Conservation (phyloP, 1,140 invertebrate species). For the Calycopis cecrops region DNA sequence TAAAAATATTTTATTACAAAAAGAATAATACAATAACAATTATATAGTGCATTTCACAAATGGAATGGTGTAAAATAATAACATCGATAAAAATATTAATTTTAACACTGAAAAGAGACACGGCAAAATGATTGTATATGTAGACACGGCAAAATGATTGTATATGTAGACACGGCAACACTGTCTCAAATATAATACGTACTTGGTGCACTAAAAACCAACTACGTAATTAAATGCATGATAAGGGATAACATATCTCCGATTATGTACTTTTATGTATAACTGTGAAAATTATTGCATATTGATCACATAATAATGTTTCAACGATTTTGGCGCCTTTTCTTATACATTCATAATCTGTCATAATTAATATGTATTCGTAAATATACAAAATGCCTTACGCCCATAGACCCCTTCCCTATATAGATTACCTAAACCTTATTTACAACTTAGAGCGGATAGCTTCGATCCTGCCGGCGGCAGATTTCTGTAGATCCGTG, state of each 20-base stretch:
- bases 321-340: not conserved
- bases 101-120: not conserved
- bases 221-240: too few relatives aligned
- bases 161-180: not conserved
- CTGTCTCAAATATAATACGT: too few relatives aligned
- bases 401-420: constrained; percentile 38
- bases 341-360: constrained; percentile 7
- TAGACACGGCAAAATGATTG: not conserved
- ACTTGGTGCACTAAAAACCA: too few relatives aligned
- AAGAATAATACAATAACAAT: constrained; percentile 32
- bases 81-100: constrained; percentile 11
- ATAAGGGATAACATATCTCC: too few relatives aligned
- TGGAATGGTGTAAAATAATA: constrained; percentile 45
- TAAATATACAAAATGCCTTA: constrained; percentile 36
- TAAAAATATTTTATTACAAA: constrained; percentile 40
- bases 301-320: too few relatives aligned
- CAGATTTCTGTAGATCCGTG: constrained; percentile 87
- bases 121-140: not conserved
- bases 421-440: constrained; percentile 21
- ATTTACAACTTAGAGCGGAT: constrained; percentile 84
- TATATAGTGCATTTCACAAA: constrained; percentile 33
- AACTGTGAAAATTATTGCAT: too few relatives aligned
- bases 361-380: constrained; percentile 10
- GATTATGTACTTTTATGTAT: too few relatives aligned
- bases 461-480: constrained; percentile 82